Conservation (phyloP, 2,113 vertebrate genomes). For the Catharus fuscescens region DNA sequence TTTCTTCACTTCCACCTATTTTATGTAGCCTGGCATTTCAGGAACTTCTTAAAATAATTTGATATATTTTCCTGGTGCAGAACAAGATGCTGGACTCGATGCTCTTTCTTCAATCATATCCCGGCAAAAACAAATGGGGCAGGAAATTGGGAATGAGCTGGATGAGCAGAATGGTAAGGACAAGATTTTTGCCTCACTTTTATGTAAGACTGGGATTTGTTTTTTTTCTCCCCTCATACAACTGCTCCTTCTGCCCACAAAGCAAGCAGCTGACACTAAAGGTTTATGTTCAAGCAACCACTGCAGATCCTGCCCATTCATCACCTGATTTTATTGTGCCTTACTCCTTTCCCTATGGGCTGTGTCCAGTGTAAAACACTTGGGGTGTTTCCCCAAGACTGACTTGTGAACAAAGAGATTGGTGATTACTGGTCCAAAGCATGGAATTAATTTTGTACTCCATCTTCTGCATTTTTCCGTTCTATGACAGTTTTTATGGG, state of each 20-base stretch:
- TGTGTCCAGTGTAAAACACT: accelerated
- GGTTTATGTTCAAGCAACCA: accelerated
- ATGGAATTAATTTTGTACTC: accelerated
- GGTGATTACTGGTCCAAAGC: neutral
- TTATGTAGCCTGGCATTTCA: neutral
- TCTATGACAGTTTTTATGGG: neutral
- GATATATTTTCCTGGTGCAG: constrained; percentile 66
- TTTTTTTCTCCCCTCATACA: neutral
- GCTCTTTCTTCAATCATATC: constrained; percentile 90
- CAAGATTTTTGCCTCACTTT: neutral
- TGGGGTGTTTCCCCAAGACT: neutral
- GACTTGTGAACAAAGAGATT: neutral
- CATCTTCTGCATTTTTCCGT: accelerated
- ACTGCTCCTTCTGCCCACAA: neutral
- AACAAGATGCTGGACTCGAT: constrained; percentile 93
- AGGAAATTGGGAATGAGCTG: constrained; percentile 95
- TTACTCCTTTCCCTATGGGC: accelerated
- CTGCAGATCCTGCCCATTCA: accelerated
- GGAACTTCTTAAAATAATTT: neutral
- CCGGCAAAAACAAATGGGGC: constrained; percentile 95
- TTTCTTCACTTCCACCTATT: neutral
- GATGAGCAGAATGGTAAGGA: constrained; percentile 95
- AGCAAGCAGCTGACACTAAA: neutral
- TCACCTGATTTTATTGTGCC: neutral
- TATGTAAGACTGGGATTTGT: accelerated